These are phyloP conservation scores for Calephelis nemesis DNA, from an alignment of 1,140 invertebrate genomes.

Conservation along the genomic window DNA sequence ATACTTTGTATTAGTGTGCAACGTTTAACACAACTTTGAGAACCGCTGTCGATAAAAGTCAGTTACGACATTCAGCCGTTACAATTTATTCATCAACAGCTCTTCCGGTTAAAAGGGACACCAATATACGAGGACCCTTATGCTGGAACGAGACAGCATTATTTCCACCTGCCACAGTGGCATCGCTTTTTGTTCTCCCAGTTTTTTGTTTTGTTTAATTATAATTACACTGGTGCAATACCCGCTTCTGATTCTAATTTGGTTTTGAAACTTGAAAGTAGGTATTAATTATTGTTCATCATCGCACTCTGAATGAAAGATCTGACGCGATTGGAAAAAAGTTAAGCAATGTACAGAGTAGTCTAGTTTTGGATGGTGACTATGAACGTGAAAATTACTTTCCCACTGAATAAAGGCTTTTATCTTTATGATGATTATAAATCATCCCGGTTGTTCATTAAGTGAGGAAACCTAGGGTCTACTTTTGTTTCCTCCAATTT, in stretches of 20 bases:
- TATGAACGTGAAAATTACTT: not conserved
- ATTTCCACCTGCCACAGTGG: slow-evolving; percentile 55
- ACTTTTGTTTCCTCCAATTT: too few relatives aligned
- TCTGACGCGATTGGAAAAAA: not conserved
- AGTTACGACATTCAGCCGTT: slow-evolving; percentile 69
- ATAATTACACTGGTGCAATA: slow-evolving; percentile 57
- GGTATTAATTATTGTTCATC: slow-evolving; percentile 24
- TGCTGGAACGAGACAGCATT: slow-evolving; percentile 37
- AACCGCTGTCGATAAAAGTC: slow-evolving; percentile 52
- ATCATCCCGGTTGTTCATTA: too few relatives aligned
- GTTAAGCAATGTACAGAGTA: not conserved
- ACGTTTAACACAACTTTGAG: slow-evolving; percentile 40
- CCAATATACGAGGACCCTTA: slow-evolving; percentile 10
- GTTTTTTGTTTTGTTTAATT: slow-evolving; percentile 53
- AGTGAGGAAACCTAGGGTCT: too few relatives aligned
- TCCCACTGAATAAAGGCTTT: too few relatives aligned
- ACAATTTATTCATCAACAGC: slow-evolving; percentile 57
- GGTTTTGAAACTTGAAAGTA: slow-evolving; percentile 25
- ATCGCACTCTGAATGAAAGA: slow-evolving; percentile 3
- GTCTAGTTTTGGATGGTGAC: not conserved
- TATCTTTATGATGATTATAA: too few relatives aligned
- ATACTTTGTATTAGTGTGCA: not conserved
- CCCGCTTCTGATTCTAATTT: slow-evolving; percentile 30
- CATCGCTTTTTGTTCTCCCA: slow-evolving; percentile 51
- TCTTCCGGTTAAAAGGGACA: slow-evolving; percentile 59